Percentiles rank a stretch among this genome's conserved stretches.
Evolutionary conservation across 2,888 invertebrate genomes (phyloP).

Genomic region (Coecobrya sp.): DNA sequence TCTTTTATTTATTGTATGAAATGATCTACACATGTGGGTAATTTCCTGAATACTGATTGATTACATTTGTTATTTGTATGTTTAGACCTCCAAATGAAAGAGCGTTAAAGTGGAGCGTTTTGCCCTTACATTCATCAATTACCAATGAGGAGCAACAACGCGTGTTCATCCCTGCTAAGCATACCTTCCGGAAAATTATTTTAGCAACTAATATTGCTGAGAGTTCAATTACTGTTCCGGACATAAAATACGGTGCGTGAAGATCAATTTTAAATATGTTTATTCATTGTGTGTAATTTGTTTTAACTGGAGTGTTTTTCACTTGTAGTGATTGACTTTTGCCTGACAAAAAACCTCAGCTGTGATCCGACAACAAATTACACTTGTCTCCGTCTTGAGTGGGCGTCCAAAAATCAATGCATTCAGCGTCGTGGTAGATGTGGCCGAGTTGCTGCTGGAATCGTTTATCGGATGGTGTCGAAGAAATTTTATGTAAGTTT

Average conservation of each 20-base stretch:
- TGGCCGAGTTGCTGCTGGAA: slow-evolving; percentile 94
- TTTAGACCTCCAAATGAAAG: slow-evolving; percentile 41
- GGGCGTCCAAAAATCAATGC: slow-evolving; percentile 97
- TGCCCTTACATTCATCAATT: slow-evolving; percentile 92
- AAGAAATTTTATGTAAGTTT: slow-evolving; percentile 90
- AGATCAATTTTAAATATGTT: not conserved
- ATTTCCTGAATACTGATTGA: not conserved
- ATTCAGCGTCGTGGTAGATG: slow-evolving; percentile 96
- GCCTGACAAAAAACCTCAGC: slow-evolving; percentile 94
- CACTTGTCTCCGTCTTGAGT: slow-evolving; percentile 92
- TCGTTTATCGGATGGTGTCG: slow-evolving; percentile 93
- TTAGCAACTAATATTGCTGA: slow-evolving; percentile 97
- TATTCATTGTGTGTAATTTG: slow-evolving; percentile 6
- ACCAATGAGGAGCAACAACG: slow-evolving; percentile 92
- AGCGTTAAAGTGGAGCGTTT: slow-evolving; percentile 85
- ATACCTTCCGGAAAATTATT: slow-evolving; percentile 93
- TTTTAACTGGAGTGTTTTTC: too few species aligned
- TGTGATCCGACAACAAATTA: slow-evolving; percentile 94
- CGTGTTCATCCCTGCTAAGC: slow-evolving; percentile 90
- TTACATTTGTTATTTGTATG: too few species aligned
- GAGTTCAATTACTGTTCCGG: slow-evolving; percentile 96
- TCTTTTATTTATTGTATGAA: too few species aligned
- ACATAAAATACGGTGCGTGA: slow-evolving; percentile 92
- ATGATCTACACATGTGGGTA: slow-evolving; percentile 9
- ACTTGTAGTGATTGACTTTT: slow-evolving; percentile 95